A percentile compares a stretch with the other conserved stretches of the same genome.
Conservation (phyloP, 2,113 vertebrate genomes). For the Malaclemys terrapin region DNA sequence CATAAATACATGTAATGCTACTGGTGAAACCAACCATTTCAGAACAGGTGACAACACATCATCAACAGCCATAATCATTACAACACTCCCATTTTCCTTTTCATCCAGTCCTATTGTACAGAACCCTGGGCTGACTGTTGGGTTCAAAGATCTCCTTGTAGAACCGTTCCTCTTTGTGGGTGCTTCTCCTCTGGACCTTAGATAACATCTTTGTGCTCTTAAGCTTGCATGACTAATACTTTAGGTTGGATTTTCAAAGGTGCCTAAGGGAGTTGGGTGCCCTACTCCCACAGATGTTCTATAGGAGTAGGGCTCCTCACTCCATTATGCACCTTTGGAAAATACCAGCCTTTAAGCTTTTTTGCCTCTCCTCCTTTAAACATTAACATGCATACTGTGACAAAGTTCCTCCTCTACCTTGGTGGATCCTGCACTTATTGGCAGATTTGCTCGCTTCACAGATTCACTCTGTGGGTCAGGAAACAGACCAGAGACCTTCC, state of each 20-base stretch:
- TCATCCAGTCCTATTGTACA: background rate
- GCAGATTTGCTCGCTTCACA: no score
- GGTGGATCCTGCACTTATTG: no score
- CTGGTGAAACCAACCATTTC: background rate
- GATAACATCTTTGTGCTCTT: background rate
- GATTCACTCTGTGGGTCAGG: no score
- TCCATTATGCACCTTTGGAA: background rate
- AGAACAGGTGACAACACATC: background rate
- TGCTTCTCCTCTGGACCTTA: background rate
- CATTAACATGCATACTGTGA: background rate
- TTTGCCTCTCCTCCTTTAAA: background rate
- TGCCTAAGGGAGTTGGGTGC: background rate
- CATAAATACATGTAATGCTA: background rate
- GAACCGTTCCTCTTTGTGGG: background rate
- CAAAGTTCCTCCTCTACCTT: no score
- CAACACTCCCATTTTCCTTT: background rate
- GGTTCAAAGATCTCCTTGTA: background rate
- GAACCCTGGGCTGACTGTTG: background rate
- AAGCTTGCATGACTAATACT: background rate
- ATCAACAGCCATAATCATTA: background rate
- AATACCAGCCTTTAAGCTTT: background rate
- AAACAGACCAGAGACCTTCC: no score
- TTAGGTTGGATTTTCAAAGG: background rate
- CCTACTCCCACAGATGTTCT: rapidly evolving
- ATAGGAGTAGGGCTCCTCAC: background rate